These are phyloP conservation scores for Zaprionus gabonicus DNA, from an alignment of 1,140 invertebrate genomes.

Conservation along the genomic window DNA sequence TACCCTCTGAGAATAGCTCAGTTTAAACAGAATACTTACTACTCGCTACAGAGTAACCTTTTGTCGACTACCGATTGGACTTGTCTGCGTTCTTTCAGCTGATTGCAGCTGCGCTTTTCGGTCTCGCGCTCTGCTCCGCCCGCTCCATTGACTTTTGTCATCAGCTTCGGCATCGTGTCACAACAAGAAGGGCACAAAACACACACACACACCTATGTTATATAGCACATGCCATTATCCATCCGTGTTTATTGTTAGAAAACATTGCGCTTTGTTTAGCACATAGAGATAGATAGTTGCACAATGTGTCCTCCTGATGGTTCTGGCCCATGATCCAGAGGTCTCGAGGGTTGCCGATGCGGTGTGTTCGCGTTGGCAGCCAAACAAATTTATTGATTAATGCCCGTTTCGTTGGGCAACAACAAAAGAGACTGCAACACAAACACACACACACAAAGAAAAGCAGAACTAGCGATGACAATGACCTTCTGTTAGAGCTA, in stretches of 20 bases:
- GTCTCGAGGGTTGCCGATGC: slow-evolving; percentile 61
- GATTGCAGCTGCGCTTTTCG: slow-evolving; percentile 33
- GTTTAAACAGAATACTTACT: neutral
- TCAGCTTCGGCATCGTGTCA: slow-evolving; percentile 36
- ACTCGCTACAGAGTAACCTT: neutral
- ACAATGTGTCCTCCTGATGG: slow-evolving; percentile 51
- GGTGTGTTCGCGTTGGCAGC: slow-evolving; percentile 72
- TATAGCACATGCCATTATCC: slow-evolving; percentile 47
- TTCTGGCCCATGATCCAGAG: slow-evolving; percentile 5
- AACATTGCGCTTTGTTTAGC: slow-evolving; percentile 46
- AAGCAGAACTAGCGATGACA: slow-evolving; percentile 34
- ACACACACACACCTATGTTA: neutral
- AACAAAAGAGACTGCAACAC: slow-evolving; percentile 45
- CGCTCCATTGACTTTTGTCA: slow-evolving; percentile 41
- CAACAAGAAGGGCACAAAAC: slow-evolving; percentile 37
- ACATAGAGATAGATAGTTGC: slow-evolving; percentile 19
- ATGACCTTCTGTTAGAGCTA: slow-evolving; percentile 63
- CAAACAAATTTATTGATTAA: slow-evolving; percentile 82
- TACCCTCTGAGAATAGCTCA: neutral
- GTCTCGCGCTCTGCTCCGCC: slow-evolving; percentile 18
- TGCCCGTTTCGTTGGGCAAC: slow-evolving; percentile 53
- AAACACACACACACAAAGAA: slow-evolving; percentile 31
- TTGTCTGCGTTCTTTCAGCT: neutral
- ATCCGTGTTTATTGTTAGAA: slow-evolving; percentile 31
- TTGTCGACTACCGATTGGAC: neutral